These are phyloP conservation scores for Lepetodrilus schrolli DNA, from an alignment of 2,888 invertebrate genomes.

Conservation along the genomic window DNA sequence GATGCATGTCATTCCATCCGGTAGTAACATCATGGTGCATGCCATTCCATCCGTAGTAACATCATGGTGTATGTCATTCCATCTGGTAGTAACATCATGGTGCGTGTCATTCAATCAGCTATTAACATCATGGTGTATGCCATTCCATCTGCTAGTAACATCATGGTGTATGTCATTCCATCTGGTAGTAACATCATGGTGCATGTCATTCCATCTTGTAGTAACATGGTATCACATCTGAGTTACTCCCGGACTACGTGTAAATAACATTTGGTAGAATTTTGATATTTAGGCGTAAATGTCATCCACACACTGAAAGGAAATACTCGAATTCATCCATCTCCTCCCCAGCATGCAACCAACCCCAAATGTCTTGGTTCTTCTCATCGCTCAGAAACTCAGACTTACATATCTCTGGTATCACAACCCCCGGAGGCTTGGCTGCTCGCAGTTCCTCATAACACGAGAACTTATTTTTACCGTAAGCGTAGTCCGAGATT, in stretches of 20 bases:
- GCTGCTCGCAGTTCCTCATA: slow-evolving; percentile 54
- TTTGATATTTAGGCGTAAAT: neutral
- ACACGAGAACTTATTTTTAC: slow-evolving; percentile 38
- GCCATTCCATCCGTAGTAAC: too few relatives aligned
- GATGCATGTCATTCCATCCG: too few relatives aligned
- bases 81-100: too few relatives aligned
- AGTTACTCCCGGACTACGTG: neutral
- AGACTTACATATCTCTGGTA: slow-evolving; percentile 53
- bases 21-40: too few relatives aligned
- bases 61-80: too few relatives aligned
- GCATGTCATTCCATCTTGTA: neutral
- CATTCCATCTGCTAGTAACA: neutral
- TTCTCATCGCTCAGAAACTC: slow-evolving; percentile 51
- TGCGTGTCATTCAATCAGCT: too few relatives aligned
- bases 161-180: neutral
- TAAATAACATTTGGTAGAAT: neutral
- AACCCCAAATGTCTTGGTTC: slow-evolving; percentile 68
- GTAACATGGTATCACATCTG: neutral
- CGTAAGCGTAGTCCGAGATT: neutral
- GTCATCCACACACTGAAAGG: slow-evolving; percentile 62
- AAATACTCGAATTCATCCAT: slow-evolving; percentile 67
- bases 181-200: neutral
- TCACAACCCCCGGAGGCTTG: slow-evolving; percentile 52
- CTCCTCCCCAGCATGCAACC: slow-evolving; percentile 64
- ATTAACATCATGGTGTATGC: too few relatives aligned